Evolutionary conservation across 1,140 invertebrate species (phyloP).

Genomic region (Agraylea sexmaculata): DNA sequence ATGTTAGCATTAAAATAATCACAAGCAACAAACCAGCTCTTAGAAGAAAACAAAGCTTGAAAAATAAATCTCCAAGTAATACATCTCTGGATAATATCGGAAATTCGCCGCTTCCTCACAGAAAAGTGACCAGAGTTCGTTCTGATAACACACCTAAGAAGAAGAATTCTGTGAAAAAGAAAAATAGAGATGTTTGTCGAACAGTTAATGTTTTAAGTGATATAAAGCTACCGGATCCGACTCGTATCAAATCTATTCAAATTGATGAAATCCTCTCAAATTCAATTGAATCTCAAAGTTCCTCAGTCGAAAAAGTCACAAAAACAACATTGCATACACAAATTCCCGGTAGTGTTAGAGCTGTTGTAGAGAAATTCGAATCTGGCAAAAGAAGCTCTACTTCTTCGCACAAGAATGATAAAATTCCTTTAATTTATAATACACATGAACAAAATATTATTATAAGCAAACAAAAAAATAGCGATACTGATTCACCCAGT

Average conservation of each 20-base stretch:
- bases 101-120: slow-evolving; percentile 28
- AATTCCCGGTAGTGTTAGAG: slow-evolving; percentile 14
- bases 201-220: too few relatives aligned
- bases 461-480: too few relatives aligned
- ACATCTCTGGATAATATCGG: slow-evolving; percentile 34
- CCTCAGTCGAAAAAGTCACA: too few relatives aligned
- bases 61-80: slow-evolving; percentile 35
- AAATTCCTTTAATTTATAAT: too few relatives aligned
- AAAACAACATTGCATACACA: slow-evolving; percentile 12
- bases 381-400: too few relatives aligned
- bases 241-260: too few relatives aligned
- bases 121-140: slow-evolving; percentile 33
- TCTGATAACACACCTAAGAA: slow-evolving; percentile 29
- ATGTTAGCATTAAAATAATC: slow-evolving; percentile 39
- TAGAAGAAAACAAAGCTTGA: slow-evolving; percentile 29
- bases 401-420: slow-evolving; percentile 6
- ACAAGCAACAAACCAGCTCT: slow-evolving; percentile 27
- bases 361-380: slow-evolving; percentile 19
- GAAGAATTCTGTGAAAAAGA: slow-evolving; percentile 12
- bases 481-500: too few relatives aligned
- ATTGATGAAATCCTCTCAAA: too few relatives aligned
- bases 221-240: too few relatives aligned
- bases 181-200: slow-evolving; percentile 7
- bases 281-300: too few relatives aligned
- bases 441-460: too few relatives aligned